Conservation (phyloP, 2,113 vertebrate species). For the Syngnathus floridae region DNA sequence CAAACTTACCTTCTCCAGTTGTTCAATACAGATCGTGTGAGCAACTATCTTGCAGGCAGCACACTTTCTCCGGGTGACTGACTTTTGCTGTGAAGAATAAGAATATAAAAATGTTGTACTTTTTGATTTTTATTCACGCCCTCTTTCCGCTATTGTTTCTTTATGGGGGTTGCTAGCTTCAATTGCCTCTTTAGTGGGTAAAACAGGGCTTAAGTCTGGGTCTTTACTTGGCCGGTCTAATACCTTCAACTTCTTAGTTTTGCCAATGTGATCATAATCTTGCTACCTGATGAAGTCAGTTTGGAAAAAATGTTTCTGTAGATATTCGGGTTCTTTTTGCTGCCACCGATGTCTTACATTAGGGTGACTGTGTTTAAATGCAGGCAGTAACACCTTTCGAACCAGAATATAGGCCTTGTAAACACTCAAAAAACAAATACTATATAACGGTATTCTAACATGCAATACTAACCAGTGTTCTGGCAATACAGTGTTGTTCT, state of each 20-base stretch:
- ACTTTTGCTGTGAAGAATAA: slow-evolving; percentile 74
- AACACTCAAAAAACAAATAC: too few relatives aligned
- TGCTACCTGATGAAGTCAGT: too few relatives aligned
- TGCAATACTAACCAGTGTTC: slow-evolving; percentile 77
- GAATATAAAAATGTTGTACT: background rate
- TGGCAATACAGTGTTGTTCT: slow-evolving; percentile 89
- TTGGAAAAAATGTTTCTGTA: background rate
- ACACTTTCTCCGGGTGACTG: slow-evolving; percentile 89
- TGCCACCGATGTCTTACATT: background rate
- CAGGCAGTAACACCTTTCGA: too few relatives aligned
- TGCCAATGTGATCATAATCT: too few relatives aligned
- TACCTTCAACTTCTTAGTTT: too few relatives aligned
- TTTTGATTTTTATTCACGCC: background rate
- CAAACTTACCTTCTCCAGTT: slow-evolving; percentile 84
- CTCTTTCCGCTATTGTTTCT: background rate
- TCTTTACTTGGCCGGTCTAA: too few relatives aligned
- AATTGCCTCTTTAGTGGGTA: background rate
- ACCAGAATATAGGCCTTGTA: too few relatives aligned
- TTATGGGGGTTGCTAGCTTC: background rate
- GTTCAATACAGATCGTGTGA: slow-evolving; percentile 88
- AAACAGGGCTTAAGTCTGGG: background rate
- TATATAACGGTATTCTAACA: background rate
- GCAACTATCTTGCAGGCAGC: slow-evolving; percentile 96
- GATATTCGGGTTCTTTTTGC: background rate
- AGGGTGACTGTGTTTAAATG: too few relatives aligned